Percentiles rank a stretch among this genome's conserved stretches.
Evolutionary conservation across 2,113 vertebrate genomes (phyloP).

Genomic region (Neoarius graeffei): DNA sequence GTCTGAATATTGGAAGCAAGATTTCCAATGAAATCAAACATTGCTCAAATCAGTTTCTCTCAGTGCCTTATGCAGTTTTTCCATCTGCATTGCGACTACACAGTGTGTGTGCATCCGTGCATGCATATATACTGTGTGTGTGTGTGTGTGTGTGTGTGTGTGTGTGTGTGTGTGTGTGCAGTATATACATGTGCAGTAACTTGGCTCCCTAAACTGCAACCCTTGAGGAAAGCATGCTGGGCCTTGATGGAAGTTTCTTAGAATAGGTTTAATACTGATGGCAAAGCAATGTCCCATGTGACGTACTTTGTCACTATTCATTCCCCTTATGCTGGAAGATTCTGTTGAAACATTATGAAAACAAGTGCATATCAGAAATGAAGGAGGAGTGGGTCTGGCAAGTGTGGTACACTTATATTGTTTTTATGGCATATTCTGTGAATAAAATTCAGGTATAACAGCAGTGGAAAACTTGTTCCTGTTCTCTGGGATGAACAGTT

Average conservation of each 20-base stretch:
- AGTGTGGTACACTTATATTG: background rate
- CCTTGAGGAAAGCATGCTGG: constrained; percentile 27
- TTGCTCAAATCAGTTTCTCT: constrained; percentile 8
- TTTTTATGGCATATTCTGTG: background rate
- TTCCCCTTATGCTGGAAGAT: background rate
- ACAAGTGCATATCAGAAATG: constrained; percentile 31
- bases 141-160: constrained; percentile 5
- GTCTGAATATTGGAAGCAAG: background rate
- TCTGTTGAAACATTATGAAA: background rate
- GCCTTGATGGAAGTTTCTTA: constrained; percentile 29
- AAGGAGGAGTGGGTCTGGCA: constrained; percentile 8
- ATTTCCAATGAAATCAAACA: constrained; percentile 24
- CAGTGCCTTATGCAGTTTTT: constrained; percentile 22
- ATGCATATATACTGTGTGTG: constrained; percentile 7
- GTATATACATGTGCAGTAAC: constrained; percentile 22
- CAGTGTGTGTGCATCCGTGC: background rate
- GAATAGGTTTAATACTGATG: constrained; percentile 6
- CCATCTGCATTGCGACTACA: constrained; percentile 13
- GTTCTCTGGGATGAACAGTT: background rate
- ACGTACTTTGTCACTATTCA: background rate
- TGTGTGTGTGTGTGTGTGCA: background rate
- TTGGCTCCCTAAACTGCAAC: constrained; percentile 15
- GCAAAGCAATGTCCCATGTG: constrained; percentile 2
- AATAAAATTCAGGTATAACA: constrained; percentile 7
- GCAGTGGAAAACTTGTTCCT: background rate